These are phyloP conservation scores for Tenthredo scrophulariae DNA, from an alignment of 2,888 invertebrate species.

Conservation along the genomic window DNA sequence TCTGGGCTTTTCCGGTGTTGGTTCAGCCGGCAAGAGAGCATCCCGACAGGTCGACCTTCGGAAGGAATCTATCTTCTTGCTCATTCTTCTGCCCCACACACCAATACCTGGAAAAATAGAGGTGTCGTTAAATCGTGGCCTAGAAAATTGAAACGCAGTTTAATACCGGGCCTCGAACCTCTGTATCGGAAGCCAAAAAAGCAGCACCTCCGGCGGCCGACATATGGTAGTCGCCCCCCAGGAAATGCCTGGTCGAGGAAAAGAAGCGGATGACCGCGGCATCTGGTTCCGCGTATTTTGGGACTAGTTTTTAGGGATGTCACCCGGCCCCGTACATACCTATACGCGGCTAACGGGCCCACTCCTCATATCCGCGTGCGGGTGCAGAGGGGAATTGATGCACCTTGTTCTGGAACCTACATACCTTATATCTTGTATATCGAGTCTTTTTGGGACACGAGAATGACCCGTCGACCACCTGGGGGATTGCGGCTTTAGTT, in stretches of 20 bases:
- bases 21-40: slow-evolving; percentile 75
- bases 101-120: slow-evolving; percentile 65
- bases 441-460: slow-evolving; percentile 17
- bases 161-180: slow-evolving; percentile 1
- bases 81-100: slow-evolving; percentile 88
- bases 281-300: slow-evolving; percentile 71
- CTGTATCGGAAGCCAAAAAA: slow-evolving; percentile 54
- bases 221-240: slow-evolving; percentile 65
- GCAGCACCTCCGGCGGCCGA: slow-evolving; percentile 60
- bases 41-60: slow-evolving; percentile 85
- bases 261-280: slow-evolving; percentile 54
- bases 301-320: slow-evolving; percentile 71
- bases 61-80: slow-evolving; percentile 87
- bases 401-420: slow-evolving; percentile 13
- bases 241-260: slow-evolving; percentile 49
- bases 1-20: slow-evolving; percentile 60
- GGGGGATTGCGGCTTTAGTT: background rate
- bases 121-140: slow-evolving; percentile 20
- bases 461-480: slow-evolving; percentile 18
- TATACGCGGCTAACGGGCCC: slow-evolving; percentile 32
- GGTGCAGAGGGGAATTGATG: slow-evolving; percentile 9
- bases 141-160: slow-evolving; percentile 37
- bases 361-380: slow-evolving; percentile 23
- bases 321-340: slow-evolving; percentile 54
- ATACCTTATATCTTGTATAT: slow-evolving; percentile 32